Evolutionary conservation across 2,888 invertebrate genomes (phyloP).

Genomic region (Brenthis hecate): DNA sequence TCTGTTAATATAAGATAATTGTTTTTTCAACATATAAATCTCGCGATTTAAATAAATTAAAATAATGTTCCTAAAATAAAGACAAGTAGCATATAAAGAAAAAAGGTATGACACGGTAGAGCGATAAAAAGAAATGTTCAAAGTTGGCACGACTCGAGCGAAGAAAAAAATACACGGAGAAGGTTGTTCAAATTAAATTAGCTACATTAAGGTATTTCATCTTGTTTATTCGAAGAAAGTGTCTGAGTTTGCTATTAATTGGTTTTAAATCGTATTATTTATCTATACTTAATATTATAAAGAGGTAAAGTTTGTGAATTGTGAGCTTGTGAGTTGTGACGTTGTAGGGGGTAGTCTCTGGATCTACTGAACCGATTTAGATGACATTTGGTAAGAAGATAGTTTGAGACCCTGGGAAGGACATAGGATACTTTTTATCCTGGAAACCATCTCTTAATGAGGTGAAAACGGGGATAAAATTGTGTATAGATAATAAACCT

Average conservation of each 20-base stretch:
- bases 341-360: too few relatives aligned
- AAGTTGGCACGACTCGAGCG: slow-evolving; percentile 45
- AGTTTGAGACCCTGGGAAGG: too few relatives aligned
- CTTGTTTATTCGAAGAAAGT: slow-evolving; percentile 38
- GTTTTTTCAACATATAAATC: slow-evolving; percentile 1
- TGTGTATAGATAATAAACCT: too few relatives aligned
- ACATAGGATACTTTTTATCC: too few relatives aligned
- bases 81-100: slow-evolving; percentile 30
- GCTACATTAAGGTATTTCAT: slow-evolving; percentile 40
- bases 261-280: slow-evolving; percentile 36
- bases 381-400: too few relatives aligned
- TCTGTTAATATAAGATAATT: not conserved
- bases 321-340: too few relatives aligned
- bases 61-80: slow-evolving; percentile 40
- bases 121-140: slow-evolving; percentile 42
- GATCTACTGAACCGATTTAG: too few relatives aligned
- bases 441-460: too few relatives aligned
- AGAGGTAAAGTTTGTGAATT: too few relatives aligned
- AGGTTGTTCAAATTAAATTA: slow-evolving; percentile 48
- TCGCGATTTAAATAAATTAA: slow-evolving; percentile 6
- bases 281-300: too few relatives aligned
- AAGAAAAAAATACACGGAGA: slow-evolving; percentile 37
- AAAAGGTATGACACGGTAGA: slow-evolving; percentile 39
- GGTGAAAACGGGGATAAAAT: too few relatives aligned
- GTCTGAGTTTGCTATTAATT: slow-evolving; percentile 41